These are phyloP conservation scores for Orthosia gothica DNA, from an alignment of 2,888 invertebrate genomes.

Conservation along the genomic window DNA sequence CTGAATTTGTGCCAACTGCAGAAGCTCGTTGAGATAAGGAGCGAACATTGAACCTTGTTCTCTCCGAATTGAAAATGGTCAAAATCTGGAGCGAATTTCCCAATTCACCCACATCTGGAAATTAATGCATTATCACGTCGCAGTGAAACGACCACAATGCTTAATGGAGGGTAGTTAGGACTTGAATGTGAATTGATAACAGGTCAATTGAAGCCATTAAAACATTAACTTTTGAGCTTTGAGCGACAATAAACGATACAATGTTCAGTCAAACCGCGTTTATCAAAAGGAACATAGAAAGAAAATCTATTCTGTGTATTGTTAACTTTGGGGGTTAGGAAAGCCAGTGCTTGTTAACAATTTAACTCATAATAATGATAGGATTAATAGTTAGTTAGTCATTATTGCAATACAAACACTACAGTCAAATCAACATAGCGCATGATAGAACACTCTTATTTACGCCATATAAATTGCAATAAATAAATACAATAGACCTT, in stretches of 20 bases:
- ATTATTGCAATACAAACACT: no score
- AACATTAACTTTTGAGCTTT: background rate
- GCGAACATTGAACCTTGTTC: background rate
- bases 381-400: no score
- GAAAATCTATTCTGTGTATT: no score
- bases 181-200: background rate
- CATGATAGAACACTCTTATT: no score
- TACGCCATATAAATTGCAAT: no score
- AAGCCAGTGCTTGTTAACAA: no score
- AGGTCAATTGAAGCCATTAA: slow-evolving; percentile 10
- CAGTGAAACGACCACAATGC: slow-evolving; percentile 1
- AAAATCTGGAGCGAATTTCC: slow-evolving; percentile 26
- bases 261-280: background rate
- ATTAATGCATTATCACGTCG: slow-evolving; percentile 15
- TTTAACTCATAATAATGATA: no score
- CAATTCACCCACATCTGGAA: background rate
- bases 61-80: slow-evolving; percentile 8
- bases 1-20: background rate
- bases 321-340: no score
- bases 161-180: slow-evolving; percentile 10
- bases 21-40: slow-evolving; percentile 2
- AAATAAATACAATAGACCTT: no score
- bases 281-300: background rate
- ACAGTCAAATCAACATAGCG: no score
- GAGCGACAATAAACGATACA: background rate